A percentile compares a stretch with the other conserved stretches of the same genome.
phyloP scores from a whole-genome alignment of 2,797 vertebrate species.

The Sternotherus odoratus region DNA sequence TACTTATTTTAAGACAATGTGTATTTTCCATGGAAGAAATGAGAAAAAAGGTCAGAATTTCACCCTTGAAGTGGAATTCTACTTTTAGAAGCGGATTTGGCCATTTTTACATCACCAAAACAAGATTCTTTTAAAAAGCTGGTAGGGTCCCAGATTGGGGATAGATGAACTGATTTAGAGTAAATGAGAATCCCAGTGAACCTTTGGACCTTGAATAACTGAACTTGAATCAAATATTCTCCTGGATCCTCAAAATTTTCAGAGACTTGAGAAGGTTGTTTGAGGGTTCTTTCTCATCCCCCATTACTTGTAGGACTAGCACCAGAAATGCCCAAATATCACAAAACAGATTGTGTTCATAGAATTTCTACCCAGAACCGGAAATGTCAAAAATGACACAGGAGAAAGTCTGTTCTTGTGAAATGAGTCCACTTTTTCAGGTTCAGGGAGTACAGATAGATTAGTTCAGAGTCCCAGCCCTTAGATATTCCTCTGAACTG shows the following conservation, averaged over 20 bases:
- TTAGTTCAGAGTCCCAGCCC: not conserved
- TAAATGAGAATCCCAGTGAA: conserved; percentile 4
- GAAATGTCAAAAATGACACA: not conserved
- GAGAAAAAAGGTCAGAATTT: not conserved
- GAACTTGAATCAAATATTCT: not conserved
- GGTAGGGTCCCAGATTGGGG: not conserved
- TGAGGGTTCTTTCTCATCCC: not conserved
- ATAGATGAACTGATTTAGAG: not conserved
- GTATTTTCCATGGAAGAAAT: conserved; percentile 41
- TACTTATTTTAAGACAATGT: conserved; percentile 61
- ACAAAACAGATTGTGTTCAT: not conserved
- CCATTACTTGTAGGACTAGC: not conserved
- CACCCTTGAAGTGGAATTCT: not conserved
- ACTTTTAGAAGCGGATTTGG: conserved; percentile 8
- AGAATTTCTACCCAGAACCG: not conserved
- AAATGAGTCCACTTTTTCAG: conserved; percentile 19
- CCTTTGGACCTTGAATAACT: not conserved
- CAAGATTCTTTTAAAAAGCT: not conserved
- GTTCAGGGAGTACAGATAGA: not conserved
- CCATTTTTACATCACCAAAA: not conserved
- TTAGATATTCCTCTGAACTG: not conserved
- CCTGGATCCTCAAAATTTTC: not conserved
- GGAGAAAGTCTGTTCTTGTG: conserved; percentile 11
- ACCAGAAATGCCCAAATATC: not conserved
- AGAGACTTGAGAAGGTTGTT: not conserved